Base-by-base conservation (phyloP, 35 echinoderm and acorn worm species). In the Patiria miniata region DNA sequence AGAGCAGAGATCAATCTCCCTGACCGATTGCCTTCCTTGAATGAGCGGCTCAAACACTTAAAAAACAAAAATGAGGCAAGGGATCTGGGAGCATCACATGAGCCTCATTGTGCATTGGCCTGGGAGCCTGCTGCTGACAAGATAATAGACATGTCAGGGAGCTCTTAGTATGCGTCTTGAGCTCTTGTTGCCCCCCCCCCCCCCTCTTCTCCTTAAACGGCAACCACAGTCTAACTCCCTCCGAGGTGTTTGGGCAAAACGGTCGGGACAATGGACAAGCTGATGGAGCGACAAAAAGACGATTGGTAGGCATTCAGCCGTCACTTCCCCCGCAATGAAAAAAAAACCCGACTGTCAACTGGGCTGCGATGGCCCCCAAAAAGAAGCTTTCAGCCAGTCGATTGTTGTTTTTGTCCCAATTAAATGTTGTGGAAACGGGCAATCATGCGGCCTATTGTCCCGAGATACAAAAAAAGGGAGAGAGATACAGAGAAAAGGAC, bases 371-470 rank as follows among this genome's bases (percentile, higher is more conserved):
- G 2, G 23, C 23, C n/a, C 26, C 26, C 26, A 73, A 73, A 26
- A 1, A 73, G 65, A 23, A 33, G 17, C 65, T 73, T 73, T 73
- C 65, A 73, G 26, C 18, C 65, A 26, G 65, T 26, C 65, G 34
- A 73, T 73, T 73, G 65, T 73, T 73, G 65, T 73, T 73, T 73
- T 73, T 73, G 65, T 73, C 65, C 65, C 65, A 73, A 73, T 73
- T 73, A 73, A 73, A 73, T 73, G 65, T 73, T 73, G 65, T 73
- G 65, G 65, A 73, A 73, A 73, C 65, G 65, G 65, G 65, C 65
- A 73, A 73, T 73, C 65, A 73, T 73, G 65, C 34, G 65, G 26
- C 34, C 65, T 73, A 73, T 73, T 73, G 65, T 73, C 42, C 42
- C 42, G 42, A 12, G 42, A 47, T 6, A 12, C 42, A 4, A 12